Base-by-base conservation (phyloP, 1,140 invertebrate genomes). In the Leptinotarsa lineolata region DNA sequence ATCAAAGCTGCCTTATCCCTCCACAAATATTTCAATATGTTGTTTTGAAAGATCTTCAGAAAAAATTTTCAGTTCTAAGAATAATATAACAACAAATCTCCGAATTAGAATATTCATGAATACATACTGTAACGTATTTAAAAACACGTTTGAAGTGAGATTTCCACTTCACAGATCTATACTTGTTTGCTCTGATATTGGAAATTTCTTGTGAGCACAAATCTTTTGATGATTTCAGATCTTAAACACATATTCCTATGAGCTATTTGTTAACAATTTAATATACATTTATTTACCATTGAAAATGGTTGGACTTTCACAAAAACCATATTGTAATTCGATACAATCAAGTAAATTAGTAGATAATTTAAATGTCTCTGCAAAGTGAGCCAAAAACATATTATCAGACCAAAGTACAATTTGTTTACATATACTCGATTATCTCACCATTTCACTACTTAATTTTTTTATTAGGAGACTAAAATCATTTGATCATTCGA, bases 321-420 rank as follows among this genome's bases (percentile, higher is more conserved):
- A 70, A 69, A 67, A 74, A 66, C 64, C 69, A 5, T 68, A 71
- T 63, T 61, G 74, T 77, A 74, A 76, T 75, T 73, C 72, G 73
- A 78, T 80, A 74, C 79, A 80, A 80, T 80, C 79, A 80, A 76
- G 70, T 63, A 58, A 71, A 79, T 79, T 75, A 76, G 78, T 79
- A 81, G 79, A 71, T 54, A 54, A 54, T 16, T 54, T 18, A 54
- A 54, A 54, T 54, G 48, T 16, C 48, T 54, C 2, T 54, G 48
- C n/a, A 54, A 54, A 54, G 15, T 54, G 6, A 54, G 48, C n/a
- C 48, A 54, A 54, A 18, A 54, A 4, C 3, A 3, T 54, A 13
- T 54, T 39, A 39, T 39, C 30, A 39, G 8, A 39, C 30, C 30
- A 11, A 39, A 39, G 30, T 39, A 39, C 30, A 39, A 11, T 39